Base-by-base conservation (phyloP, 2,113 vertebrate genomes). In the Morone saxatilis region DNA sequence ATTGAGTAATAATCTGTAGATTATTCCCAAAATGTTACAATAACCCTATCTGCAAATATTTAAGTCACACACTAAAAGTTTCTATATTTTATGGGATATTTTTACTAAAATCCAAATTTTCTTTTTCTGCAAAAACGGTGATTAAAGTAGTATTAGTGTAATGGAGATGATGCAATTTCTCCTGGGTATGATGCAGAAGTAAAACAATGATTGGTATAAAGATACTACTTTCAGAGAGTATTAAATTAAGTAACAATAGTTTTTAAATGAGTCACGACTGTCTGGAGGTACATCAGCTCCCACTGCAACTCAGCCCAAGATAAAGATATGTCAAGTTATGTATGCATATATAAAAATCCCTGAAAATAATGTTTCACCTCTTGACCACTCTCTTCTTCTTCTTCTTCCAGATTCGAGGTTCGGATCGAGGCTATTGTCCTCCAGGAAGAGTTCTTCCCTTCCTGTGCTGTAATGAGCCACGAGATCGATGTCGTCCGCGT, bases 401-500 rank as follows among this genome's bases (percentile, higher is more conserved):
- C 45, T 45, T 45, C 43, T 45, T 56, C 19, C 84, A 99, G 98
- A 90, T 99, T 97, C 60, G 96, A 96, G 20, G 95, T 99, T 80
- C 96, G 97, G 80, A 97, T 99, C 38, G 97, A 99, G 96, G 97
- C 97, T 88, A 99, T 99, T 95, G 97, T 98, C 85, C 95, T 99
- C 81, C 96, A 95, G 51, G 97, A 97, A 87, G 97, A 99, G 88
- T 99, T 99, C 90, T 86, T 93, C 68, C 96, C 97, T 63, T 97
- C 95, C 68, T 98, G 96, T 82, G 91, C 95, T n/a, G 94, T 94
- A 68, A 96, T 99, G 43, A 95, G 96, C 89, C 94, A 92, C 71
- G 97, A 97, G 83, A 97, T 99, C 83, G 95, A 95, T 86, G 92
- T 96, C 68, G 95, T 99, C 88, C 96, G 95, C 68, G 89, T 89